Evolutionary conservation across 2,888 invertebrate genomes (phyloP), one percentile per base, ranked within the genome.

Genomic region (Drosophila suboccidentalis): DNA sequence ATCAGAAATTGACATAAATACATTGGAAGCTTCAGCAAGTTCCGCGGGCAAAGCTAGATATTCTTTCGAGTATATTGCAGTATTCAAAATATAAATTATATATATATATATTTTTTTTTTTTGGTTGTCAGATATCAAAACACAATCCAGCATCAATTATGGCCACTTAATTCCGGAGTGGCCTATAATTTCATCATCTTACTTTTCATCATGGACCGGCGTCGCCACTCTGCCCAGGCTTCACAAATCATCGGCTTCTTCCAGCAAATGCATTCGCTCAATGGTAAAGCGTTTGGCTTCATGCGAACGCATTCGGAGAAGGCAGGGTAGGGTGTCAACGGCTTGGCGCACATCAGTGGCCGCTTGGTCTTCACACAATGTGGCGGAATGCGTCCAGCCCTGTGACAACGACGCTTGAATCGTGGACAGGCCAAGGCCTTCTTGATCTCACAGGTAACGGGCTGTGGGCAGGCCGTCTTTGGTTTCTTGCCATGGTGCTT

Each of bases 241-340:
- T 89, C 90, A 15, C 86, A 86, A 3, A 89, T 47, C 78, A 80
- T 71, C 0, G 86, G 86, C 5, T 49, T 68, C 6, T 43, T 55
- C 66, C 73, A 68, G 50, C 86, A 86, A 6, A 59, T 13, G 49
- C 86, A 89, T 41, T 86, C 90, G 9, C 75, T 78, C 0, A 64
- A n/a, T 0, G 77, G 78, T 38, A 39, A 4, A 0, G 74, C 73
- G 0, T 29, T 53, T 0, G 68, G 58, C 5, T 49, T 63, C 46
- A 67, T 38, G 0, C 75, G 77, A 0, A 11, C 4, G 49, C 86
- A 86, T 17, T 86, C 86, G 0, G 86, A 86, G 39, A 75, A 86
- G 0, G 86, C 74, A 0, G 86, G 86, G n/a, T 89, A 86, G 0
- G 86, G 86, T 0, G 86, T 75, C 26, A 76, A 19, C 0, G 90